Conservation (phyloP, 2,888 invertebrate genomes). For the Drosophila fulvimacula region DNA sequence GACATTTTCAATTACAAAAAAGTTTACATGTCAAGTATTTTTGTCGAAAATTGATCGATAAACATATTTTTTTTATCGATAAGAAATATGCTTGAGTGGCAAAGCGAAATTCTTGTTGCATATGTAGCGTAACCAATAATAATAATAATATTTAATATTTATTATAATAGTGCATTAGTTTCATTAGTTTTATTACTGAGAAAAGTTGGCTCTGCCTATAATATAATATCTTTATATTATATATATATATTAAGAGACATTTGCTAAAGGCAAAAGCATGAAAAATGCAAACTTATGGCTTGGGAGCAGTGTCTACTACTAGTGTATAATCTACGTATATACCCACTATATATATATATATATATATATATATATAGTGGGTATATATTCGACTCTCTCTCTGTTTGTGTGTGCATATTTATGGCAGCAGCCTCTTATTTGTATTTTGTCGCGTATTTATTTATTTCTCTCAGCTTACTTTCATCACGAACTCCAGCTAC, state of each 20-base stretch:
- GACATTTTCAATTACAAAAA: neutral
- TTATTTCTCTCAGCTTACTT: slow-evolving; percentile 47
- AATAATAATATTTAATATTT: neutral
- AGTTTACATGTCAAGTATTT: neutral
- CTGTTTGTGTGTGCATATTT: neutral
- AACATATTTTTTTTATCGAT: neutral
- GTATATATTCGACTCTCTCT: neutral
- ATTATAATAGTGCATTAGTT: slow-evolving; percentile 1
- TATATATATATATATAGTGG: neutral
- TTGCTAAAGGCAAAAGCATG: slow-evolving; percentile 2
- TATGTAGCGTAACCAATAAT: neutral
- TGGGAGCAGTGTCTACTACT: slow-evolving; percentile 13
- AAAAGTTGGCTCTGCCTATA: neutral
- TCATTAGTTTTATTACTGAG: neutral
- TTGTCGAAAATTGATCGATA: neutral
- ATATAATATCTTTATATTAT: neutral
- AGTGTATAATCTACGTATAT: no score
- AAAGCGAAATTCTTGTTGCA: neutral
- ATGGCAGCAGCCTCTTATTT: slow-evolving; percentile 18
- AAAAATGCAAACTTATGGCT: slow-evolving; percentile 1
- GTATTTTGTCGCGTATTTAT: slow-evolving; percentile 47
- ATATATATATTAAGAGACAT: neutral
- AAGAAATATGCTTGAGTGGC: neutral
- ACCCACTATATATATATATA: neutral
- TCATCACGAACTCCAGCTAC: slow-evolving; percentile 48